Conservation (phyloP, 2,888 invertebrate genomes). For the Plusia festucae region DNA sequence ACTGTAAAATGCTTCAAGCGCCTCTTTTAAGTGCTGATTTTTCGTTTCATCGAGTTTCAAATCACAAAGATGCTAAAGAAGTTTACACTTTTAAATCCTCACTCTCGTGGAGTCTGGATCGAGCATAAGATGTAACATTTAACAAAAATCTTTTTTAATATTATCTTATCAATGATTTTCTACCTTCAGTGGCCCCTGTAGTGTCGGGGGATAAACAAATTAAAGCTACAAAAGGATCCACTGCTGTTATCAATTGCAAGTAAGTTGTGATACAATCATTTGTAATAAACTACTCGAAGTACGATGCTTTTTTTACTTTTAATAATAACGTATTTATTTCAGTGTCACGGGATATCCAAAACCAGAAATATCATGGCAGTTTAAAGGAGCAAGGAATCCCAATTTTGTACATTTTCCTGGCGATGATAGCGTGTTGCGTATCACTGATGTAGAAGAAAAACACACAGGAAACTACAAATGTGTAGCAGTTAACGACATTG, state of each 20-base stretch:
- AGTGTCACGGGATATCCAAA: conserved; percentile 24
- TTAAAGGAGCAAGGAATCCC: neutral
- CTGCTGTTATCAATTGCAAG: conserved; percentile 35
- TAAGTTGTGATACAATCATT: conserved; percentile 26
- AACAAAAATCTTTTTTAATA: too few species aligned
- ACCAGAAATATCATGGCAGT: conserved; percentile 8
- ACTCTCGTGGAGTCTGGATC: too few species aligned
- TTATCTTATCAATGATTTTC: neutral
- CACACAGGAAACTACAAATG: conserved; percentile 9
- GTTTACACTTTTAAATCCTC: too few species aligned
- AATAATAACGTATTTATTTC: neutral
- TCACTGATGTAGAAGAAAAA: neutral
- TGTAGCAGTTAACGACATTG: neutral
- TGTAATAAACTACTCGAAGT: neutral
- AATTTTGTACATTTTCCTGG: neutral
- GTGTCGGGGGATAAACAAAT: neutral
- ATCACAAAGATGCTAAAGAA: too few species aligned
- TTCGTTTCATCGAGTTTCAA: too few species aligned
- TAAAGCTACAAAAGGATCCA: conserved; percentile 24
- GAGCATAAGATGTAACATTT: too few species aligned
- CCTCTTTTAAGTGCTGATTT: too few species aligned
- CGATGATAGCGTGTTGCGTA: neutral
- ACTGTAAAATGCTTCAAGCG: too few species aligned
- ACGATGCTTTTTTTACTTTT: neutral
- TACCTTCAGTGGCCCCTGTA: conserved; percentile 32